Percentiles rank a stretch among this genome's conserved stretches.
phyloP scores from a whole-genome alignment of 2,113 vertebrate species.

The Colaptes auratus region DNA sequence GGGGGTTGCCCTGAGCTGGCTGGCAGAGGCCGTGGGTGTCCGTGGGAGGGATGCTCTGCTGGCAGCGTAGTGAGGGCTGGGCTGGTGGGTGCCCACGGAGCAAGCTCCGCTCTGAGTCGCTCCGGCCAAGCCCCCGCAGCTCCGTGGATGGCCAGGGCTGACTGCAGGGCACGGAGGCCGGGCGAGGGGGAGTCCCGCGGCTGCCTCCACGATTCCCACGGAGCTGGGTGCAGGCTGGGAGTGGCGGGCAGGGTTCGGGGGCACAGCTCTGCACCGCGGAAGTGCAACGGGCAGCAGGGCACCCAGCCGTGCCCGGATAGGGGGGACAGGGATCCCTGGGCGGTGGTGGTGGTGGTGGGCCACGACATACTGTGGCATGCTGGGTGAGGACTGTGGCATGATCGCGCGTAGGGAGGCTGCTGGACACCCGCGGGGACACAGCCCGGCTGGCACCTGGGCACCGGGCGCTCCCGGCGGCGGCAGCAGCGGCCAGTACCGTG shows the following conservation, averaged over 20 bases:
- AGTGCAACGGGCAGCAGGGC: not conserved
- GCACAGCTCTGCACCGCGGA: not conserved
- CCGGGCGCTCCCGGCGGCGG: not conserved
- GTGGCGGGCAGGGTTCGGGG: not conserved
- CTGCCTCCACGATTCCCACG: not conserved
- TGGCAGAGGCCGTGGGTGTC: not conserved
- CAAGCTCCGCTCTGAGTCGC: not conserved
- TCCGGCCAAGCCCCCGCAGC: not conserved
- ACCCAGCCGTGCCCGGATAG: not conserved
- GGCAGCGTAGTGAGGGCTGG: not conserved
- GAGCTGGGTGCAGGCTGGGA: not conserved
- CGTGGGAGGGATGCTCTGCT: not conserved
- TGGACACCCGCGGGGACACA: not conserved
- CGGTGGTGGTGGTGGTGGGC: conserved; percentile 9
- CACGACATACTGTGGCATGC: not conserved
- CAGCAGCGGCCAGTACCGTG: not conserved
- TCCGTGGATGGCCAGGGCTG: not conserved
- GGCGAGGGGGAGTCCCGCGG: not conserved
- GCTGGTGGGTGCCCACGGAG: rapidly evolving
- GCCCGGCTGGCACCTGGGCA: not conserved
- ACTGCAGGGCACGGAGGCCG: not conserved
- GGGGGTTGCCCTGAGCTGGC: conserved; percentile 23
- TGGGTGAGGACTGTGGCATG: not conserved
- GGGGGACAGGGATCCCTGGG: conserved; percentile 54
- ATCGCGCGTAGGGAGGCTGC: not conserved